A percentile compares a stretch with the other conserved stretches of the same genome.
phyloP scores from a whole-genome alignment of 2,797 vertebrate genomes.

The Toxotes lorentzi region DNA sequence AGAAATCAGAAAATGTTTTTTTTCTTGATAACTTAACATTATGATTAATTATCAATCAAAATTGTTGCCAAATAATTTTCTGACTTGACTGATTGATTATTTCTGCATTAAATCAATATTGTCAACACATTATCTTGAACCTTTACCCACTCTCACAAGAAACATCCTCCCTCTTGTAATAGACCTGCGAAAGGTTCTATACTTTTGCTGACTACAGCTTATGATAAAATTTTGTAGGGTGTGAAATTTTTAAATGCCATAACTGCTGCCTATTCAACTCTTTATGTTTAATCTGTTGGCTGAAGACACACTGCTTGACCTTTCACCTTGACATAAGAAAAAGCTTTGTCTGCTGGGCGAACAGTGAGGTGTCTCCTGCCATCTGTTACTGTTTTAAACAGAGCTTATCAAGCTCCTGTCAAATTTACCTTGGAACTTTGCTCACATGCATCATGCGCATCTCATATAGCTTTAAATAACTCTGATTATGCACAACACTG shows the following conservation, averaged over 20 bases:
- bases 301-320: conserved; percentile 58
- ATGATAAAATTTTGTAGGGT: conserved; percentile 66
- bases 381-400: conserved; percentile 48
- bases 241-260: conserved; percentile 64
- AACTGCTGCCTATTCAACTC: conserved; percentile 56
- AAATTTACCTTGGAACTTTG: conserved; percentile 20
- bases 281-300: conserved; percentile 56
- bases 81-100: background rate
- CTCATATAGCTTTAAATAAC: conserved; percentile 46
- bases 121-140: background rate
- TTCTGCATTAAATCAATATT: background rate
- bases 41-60: background rate
- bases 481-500: conserved; percentile 18
- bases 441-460: conserved; percentile 17
- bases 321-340: conserved; percentile 62
- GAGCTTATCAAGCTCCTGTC: conserved; percentile 32
- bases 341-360: conserved; percentile 47
- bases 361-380: conserved; percentile 30
- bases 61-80: background rate
- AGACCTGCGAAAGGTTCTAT: conserved; percentile 21
- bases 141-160: conserved; percentile 3
- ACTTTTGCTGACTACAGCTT: conserved; percentile 64
- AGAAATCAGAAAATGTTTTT: background rate
- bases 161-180: background rate
- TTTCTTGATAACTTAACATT: background rate